Evolutionary conservation across 2,797 vertebrate species (phyloP), one percentile per base, ranked within the genome.

Genomic region (Phataginus tetradactyla): DNA sequence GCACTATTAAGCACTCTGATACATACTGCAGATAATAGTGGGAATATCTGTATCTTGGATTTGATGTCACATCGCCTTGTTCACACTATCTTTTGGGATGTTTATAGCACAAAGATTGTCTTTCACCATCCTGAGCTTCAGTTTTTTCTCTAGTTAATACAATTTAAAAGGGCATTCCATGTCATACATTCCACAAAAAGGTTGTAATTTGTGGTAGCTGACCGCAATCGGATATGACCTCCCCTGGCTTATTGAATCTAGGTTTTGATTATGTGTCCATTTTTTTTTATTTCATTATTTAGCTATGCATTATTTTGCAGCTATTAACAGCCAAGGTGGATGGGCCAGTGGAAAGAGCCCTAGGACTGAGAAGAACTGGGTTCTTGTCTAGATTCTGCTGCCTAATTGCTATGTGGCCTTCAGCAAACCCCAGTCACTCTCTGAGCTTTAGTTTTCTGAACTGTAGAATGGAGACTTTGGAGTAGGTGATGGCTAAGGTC

Each of bases 241-340:
- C 55, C 37, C 20, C 55, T 94, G 79, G 85, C 29, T 97, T 96
- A 80, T 95, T 3, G 13, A 95, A 83, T 94, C 66, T 45, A 87
- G 53, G 29, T 42, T 96, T 95, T 96, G 95, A 95, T 91, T 97
- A 61, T 85, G 55, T 64, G 69, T 95, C 23, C 39, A 90, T 93
- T 97, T 39, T 97, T 39, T 83, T 93, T 91, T 78, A 96, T 96
- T 95, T 93, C 8, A 86, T 91, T 91, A 91, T 71, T 90, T 90
- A 90, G 63, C 71, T 77, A 79, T 83, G 68, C 18, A 90, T 78
- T 90, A 72, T 94, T 59, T 93, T 95, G 66, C 59, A 86, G 39
- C 57, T 90, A 37, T 81, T 85, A 92, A 87, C 66, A 63, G 7
- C 32, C 94, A 57, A 88, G 27, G 29, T 92, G 64, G 18, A 72